These are phyloP conservation scores for Pipistrellus kuhlii DNA, from an alignment of 2,797 vertebrate species.

Conservation along the genomic window DNA sequence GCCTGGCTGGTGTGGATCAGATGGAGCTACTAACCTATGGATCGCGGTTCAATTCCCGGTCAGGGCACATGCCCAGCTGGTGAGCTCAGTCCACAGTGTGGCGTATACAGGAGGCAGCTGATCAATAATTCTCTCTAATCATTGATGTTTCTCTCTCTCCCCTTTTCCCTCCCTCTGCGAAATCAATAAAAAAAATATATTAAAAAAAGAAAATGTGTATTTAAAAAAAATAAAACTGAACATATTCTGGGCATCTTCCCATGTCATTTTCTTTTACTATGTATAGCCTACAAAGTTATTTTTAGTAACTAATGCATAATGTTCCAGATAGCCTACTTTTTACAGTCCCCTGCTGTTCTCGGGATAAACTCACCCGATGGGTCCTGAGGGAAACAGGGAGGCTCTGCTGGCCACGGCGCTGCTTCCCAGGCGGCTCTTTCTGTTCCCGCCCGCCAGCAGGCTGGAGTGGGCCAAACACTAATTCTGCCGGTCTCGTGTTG, in stretches of 20 bases:
- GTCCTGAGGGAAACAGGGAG: neutral
- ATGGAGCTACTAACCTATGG: too few relatives aligned
- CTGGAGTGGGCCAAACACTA: neutral
- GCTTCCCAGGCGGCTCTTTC: neutral
- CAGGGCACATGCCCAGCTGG: too few relatives aligned
- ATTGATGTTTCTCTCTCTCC: too few relatives aligned
- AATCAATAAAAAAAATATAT: too few relatives aligned
- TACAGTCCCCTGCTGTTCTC: neutral
- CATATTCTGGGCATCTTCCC: neutral
- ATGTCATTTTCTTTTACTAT: conserved; percentile 24
- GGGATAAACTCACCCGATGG: neutral
- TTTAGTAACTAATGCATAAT: neutral
- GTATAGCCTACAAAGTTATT: neutral
- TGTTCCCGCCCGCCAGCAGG: neutral
- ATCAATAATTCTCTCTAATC: too few relatives aligned
- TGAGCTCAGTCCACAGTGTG: too few relatives aligned
- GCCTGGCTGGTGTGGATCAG: too few relatives aligned
- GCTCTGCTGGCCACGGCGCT: neutral
- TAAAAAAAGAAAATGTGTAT: too few relatives aligned
- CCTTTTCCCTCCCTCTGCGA: too few relatives aligned
- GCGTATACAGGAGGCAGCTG: too few relatives aligned
- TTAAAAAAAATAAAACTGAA: neutral
- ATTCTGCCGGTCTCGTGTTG: neutral
- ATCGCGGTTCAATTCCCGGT: too few relatives aligned
- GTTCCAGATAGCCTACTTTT: neutral